phyloP scores from a whole-genome alignment of 1,140 invertebrate species.

The Drosophila melanica region DNA sequence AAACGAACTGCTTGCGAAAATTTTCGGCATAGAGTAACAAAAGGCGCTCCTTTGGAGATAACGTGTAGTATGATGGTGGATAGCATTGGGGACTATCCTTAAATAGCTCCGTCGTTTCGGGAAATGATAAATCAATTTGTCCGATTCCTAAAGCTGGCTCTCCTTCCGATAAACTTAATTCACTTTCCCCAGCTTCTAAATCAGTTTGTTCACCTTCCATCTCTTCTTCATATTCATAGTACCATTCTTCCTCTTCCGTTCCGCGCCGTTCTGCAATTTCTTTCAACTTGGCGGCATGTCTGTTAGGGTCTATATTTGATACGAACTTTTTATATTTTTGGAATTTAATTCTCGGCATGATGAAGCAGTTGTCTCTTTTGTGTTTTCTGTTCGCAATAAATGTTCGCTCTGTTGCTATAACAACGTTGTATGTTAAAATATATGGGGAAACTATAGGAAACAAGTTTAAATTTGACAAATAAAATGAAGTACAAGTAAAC shows the following conservation, averaged over 20 bases:
- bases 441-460: background rate
- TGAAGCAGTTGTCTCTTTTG: slow-evolving; percentile 25
- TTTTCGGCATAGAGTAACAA: slow-evolving; percentile 91
- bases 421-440: slow-evolving; percentile 19
- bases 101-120: slow-evolving; percentile 65
- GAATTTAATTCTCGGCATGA: slow-evolving; percentile 52
- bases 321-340: slow-evolving; percentile 52
- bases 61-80: slow-evolving; percentile 89
- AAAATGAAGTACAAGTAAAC: background rate
- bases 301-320: slow-evolving; percentile 31
- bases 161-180: slow-evolving; percentile 63
- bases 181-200: slow-evolving; percentile 32
- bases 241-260: slow-evolving; percentile 5
- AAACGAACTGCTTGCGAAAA: slow-evolving; percentile 90
- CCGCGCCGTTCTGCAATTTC: slow-evolving; percentile 47
- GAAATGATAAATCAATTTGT: slow-evolving; percentile 74
- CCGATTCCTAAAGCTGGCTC: slow-evolving; percentile 59
- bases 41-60: slow-evolving; percentile 91
- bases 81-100: slow-evolving; percentile 84
- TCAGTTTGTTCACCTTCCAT: slow-evolving; percentile 46
- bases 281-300: slow-evolving; percentile 46
- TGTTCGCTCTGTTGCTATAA: slow-evolving; percentile 45
- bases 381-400: slow-evolving; percentile 44
- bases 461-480: background rate
- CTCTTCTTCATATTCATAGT: slow-evolving; percentile 25